Evolutionary conservation across 2,113 vertebrate genomes (phyloP), one percentile per base, ranked within the genome.

Genomic region (Gallinago undulata): DNA sequence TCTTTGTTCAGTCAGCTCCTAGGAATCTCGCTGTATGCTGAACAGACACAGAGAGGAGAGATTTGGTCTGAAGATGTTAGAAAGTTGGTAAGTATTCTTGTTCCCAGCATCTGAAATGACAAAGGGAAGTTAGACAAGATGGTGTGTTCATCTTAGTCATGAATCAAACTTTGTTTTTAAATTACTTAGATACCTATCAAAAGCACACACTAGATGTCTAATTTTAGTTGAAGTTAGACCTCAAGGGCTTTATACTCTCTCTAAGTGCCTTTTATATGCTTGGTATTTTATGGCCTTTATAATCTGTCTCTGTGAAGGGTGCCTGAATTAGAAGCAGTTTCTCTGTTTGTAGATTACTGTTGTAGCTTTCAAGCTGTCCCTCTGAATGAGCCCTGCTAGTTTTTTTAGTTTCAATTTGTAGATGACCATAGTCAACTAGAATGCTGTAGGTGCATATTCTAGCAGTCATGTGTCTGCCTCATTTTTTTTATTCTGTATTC

Each of bases 21-120:
- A 4, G 99, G 99, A 19, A 98, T 99, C 47, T 99, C 99, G 2
- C 97, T 99, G 9, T 98, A 98, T 93, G 98, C 98, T 23, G 99
- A 99, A 79, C 98, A 98, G 91, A 98, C 99, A 63, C 97, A 94
- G 8, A 97, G 94, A 48, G 99, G 99, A 95, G 99, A 99, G 94
- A 98, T 99, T 83, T 99, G 99, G 99, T 98, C 97, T 18, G 98
- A 99, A 30, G 99, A 99, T 23, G 98, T 99, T 74, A 98, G 99
- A 57, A 99, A 99, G 86, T 96, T 99, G 99, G 99, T 99, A 95
- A 98, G 97, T 96, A 13, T 83, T 76, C 35, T 64, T 67, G 63
- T 75, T 94, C 31, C 47, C 45, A 55, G 19, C 33, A 13, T 62
- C 60, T 77, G 56, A 86, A 89, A 59, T 3, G 9, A 16, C 33